Evolutionary conservation across 2,113 vertebrate species (phyloP).

Genomic region (Dunckerocampus dactyliophorus): DNA sequence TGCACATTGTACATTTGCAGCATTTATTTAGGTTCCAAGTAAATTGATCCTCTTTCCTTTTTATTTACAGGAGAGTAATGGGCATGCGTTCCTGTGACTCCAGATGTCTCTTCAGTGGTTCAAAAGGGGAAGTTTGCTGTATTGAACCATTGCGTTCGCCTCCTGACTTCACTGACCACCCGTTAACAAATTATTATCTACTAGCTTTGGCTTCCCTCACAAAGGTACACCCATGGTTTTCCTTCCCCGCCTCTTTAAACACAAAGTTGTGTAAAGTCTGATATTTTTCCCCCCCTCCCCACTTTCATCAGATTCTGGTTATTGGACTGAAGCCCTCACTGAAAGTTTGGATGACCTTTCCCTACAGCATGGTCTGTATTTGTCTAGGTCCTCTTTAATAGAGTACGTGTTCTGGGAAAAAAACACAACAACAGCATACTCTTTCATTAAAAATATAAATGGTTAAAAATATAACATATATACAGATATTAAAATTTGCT

Average conservation of each 20-base stretch:
- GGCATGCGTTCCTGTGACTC: slow-evolving; percentile 95
- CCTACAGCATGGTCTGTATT: slow-evolving; percentile 85
- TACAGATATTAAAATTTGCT: no score
- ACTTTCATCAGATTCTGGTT: slow-evolving; percentile 81
- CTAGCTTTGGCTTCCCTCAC: slow-evolving; percentile 96
- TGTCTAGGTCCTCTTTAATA: neutral
- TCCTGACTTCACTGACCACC: slow-evolving; percentile 87
- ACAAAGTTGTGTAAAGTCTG: neutral
- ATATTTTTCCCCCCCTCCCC: slow-evolving; percentile 5
- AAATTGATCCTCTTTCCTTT: neutral
- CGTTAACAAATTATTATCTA: slow-evolving; percentile 90
- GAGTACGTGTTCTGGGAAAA: neutral
- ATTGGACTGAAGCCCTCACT: slow-evolving; percentile 94
- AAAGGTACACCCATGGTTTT: slow-evolving; percentile 73
- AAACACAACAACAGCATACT: no score
- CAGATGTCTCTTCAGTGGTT: slow-evolving; percentile 95
- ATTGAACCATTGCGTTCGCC: slow-evolving; percentile 88
- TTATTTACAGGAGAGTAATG: slow-evolving; percentile 85
- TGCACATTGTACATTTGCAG: neutral
- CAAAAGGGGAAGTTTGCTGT: slow-evolving; percentile 96
- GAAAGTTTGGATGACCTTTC: slow-evolving; percentile 98
- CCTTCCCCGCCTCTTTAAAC: neutral
- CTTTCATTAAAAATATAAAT: no score
- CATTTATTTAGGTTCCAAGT: neutral
- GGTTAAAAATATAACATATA: no score